Evolutionary conservation across 2,888 invertebrate species (phyloP).

Genomic region (Erynnis tages): DNA sequence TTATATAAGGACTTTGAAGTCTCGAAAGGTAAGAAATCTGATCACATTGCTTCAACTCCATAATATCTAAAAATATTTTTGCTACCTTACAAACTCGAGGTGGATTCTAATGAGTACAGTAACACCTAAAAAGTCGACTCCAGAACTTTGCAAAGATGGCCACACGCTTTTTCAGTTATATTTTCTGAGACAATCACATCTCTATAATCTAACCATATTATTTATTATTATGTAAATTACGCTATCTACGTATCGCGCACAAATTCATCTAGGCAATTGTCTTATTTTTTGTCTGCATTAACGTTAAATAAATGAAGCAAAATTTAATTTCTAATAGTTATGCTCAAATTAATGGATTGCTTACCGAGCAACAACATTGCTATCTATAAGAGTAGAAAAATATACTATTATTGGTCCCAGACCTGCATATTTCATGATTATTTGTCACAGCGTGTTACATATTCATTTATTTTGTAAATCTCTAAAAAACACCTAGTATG

Average conservation of each 20-base stretch:
- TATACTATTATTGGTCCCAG: constrained; percentile 26
- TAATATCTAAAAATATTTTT: constrained; percentile 20
- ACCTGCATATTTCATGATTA: constrained; percentile 15
- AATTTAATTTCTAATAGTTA: too few species aligned
- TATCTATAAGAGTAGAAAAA: constrained; percentile 21
- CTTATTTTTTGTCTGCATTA: neutral
- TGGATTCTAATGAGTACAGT: neutral
- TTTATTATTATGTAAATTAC: constrained; percentile 51
- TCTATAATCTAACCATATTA: constrained; percentile 1
- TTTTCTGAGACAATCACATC: neutral
- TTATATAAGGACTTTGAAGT: constrained; percentile 15
- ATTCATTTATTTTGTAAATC: constrained; percentile 4
- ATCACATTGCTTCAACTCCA: constrained; percentile 14
- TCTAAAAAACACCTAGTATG: constrained; percentile 17
- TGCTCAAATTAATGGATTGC: too few species aligned
- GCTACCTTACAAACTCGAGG: neutral
- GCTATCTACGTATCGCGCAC: constrained; percentile 55
- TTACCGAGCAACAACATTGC: too few species aligned
- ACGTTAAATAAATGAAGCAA: neutral
- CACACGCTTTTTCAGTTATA: neutral
- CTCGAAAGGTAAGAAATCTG: constrained; percentile 10
- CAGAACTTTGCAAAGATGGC: constrained; percentile 2
- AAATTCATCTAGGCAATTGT: constrained; percentile 36
- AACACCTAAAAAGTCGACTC: constrained; percentile 16
- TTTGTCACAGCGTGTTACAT: neutral